Percentiles rank a stretch among this genome's conserved stretches.
phyloP scores from a whole-genome alignment of 1,140 invertebrate species.

The Choristoneura fumiferana region DNA sequence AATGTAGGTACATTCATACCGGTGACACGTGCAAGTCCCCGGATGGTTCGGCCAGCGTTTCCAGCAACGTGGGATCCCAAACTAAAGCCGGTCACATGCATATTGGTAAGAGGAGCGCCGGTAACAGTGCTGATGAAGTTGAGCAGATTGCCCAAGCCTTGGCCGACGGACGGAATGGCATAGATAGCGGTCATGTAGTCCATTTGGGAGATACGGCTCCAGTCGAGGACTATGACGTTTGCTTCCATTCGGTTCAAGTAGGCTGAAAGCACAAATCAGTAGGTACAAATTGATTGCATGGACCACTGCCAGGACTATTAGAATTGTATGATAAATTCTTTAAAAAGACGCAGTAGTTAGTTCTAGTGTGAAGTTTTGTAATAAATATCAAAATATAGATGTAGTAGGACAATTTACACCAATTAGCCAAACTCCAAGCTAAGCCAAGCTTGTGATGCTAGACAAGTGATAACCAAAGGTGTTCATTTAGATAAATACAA shows the following conservation, averaged over 20 bases:
- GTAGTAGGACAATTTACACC: too few relatives aligned
- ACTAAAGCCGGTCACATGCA: conserved; percentile 92
- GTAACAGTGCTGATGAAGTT: conserved; percentile 47
- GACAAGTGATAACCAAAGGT: too few relatives aligned
- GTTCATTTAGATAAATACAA: too few relatives aligned
- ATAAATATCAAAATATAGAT: too few relatives aligned
- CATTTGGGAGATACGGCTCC: conserved; percentile 76
- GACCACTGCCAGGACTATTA: too few relatives aligned
- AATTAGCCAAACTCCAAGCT: too few relatives aligned
- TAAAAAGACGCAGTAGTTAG: too few relatives aligned
- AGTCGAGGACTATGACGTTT: conserved; percentile 82
- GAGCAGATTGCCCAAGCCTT: conserved; percentile 54
- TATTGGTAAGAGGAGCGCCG: conserved; percentile 51
- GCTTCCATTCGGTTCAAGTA: conserved; percentile 75
- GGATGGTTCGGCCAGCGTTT: conserved; percentile 77
- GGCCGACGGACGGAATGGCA: conserved; percentile 58
- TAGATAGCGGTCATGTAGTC: conserved; percentile 63
- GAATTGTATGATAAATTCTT: too few relatives aligned
- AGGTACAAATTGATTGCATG: too few relatives aligned
- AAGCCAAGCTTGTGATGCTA: too few relatives aligned
- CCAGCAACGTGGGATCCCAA: conserved; percentile 92
- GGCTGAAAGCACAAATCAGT: conserved; percentile 43
- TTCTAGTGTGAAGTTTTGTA: too few relatives aligned
- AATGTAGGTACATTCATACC: too few relatives aligned
- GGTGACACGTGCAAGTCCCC: conserved; percentile 22